Conservation (phyloP, 2,113 vertebrate genomes). For the Cynocephalus volans region DNA sequence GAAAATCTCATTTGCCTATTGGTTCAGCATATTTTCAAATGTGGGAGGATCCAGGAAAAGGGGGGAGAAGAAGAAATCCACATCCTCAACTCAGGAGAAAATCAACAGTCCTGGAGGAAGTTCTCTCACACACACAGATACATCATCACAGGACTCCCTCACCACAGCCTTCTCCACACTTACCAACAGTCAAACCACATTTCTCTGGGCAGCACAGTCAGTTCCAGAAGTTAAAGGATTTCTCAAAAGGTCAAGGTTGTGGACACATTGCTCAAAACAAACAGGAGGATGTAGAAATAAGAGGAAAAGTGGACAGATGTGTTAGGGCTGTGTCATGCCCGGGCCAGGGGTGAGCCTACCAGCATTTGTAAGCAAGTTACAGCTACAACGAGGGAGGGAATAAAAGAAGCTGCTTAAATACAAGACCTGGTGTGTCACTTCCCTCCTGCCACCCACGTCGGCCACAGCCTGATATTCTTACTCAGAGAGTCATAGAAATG, state of each 20-base stretch:
- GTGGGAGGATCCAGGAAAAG: background rate
- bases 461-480: background rate
- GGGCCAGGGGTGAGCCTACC: background rate
- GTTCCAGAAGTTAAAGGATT: slow-evolving; percentile 52
- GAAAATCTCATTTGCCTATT: background rate
- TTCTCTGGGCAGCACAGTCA: slow-evolving; percentile 35
- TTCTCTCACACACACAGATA: accelerated
- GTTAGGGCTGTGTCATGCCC: background rate
- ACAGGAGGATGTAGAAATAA: slow-evolving; percentile 25
- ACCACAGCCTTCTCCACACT: background rate
- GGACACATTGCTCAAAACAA: slow-evolving; percentile 62
- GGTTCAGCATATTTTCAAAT: slow-evolving; percentile 13
- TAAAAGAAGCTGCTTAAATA: background rate
- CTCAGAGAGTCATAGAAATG: background rate
- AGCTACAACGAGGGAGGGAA: background rate
- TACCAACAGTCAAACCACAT: background rate
- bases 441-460: background rate
- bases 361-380: background rate
- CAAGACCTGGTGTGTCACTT: background rate
- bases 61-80: background rate
- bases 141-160: background rate
- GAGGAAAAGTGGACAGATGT: background rate
- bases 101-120: background rate
- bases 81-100: background rate
- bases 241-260: slow-evolving; percentile 66